Evolutionary conservation across 35 echinoderm and acorn worm species (phyloP), one percentile per base, ranked within the genome.

Genomic region (Lytechinus variegatus): DNA sequence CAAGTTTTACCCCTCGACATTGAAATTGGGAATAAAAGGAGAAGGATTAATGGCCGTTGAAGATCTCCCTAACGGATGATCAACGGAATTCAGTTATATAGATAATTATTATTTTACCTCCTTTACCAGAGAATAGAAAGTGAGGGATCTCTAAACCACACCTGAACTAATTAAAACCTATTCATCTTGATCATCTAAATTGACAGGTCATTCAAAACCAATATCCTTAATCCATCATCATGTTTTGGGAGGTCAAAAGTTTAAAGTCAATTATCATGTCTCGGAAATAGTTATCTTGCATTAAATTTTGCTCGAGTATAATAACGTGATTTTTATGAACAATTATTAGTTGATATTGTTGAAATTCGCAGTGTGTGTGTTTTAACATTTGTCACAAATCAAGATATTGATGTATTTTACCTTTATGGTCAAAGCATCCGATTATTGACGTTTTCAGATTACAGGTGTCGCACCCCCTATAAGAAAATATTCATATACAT

Each of bases 91-190:
- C 92, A 55, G 92, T 93, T 93, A 44, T 44, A 44, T 44, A 93
- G 92, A 57, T 57, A 93, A 93, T 93, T 93, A 55, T 54, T 93
- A 11, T 55, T 93, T 57, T 93, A 1, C 27, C 53, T 19, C 11
- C 13, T 10, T 28, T 55, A 56, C 28, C 53, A 10, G 27, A 55
- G n/a, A 10, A 14, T 54, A 27, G 9, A 54, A 56, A 21, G 92
- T 79, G 66, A 1, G 66, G 66, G n/a, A 19, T 79, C 66, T n/a
- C n/a, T 24, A 5, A 0, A 79, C 27, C 54, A 57, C 92, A 93
- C 92, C 92, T 57, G 92, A 93, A 93, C 92, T 93, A 93, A 93
- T 93, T 93, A 93, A 93, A 57, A 33, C 54, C 92, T 28, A 93
- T 93, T 93, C 92, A 56, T 90, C 88, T 33, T 51, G 88, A 44